Conservation (phyloP, 2,113 vertebrate genomes). For the Grammomys dolichurus region DNA sequence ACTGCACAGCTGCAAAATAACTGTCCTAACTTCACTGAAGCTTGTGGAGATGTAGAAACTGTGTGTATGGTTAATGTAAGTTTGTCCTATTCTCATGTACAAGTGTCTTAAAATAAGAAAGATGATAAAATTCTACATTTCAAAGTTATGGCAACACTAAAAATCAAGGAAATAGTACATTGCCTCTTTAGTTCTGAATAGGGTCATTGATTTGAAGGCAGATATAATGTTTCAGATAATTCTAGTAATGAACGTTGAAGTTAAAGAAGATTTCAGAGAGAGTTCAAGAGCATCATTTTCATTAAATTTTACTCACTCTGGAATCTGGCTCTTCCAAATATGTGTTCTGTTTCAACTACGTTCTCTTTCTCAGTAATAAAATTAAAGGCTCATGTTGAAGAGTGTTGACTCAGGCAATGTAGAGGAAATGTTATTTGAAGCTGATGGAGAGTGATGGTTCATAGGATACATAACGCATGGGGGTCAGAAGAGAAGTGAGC, state of each 20-base stretch:
- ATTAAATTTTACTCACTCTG: not conserved
- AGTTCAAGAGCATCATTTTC: not conserved
- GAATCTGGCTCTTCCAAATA: not conserved
- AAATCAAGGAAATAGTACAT: not conserved
- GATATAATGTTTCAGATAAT: not conserved
- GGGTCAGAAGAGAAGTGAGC: not conserved
- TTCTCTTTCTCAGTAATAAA: not conserved
- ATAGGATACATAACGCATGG: no score
- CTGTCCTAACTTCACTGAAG: not conserved
- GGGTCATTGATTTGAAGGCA: not conserved
- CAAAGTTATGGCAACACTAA: not conserved
- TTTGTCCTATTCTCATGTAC: not conserved
- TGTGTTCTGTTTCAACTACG: not conserved
- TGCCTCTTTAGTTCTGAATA: not conserved
- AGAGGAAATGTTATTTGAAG: not conserved
- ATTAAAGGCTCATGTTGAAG: fast-evolving
- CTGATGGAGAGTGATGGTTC: not conserved
- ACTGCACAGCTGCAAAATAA: not conserved
- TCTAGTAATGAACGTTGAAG: not conserved
- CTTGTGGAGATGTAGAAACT: not conserved
- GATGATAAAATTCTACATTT: not conserved
- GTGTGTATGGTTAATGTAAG: not conserved
- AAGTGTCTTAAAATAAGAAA: not conserved
- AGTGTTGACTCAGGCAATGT: not conserved
- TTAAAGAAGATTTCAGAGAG: not conserved